A percentile compares a stretch with the other conserved stretches of the same genome.
Evolutionary conservation across 64 coral and sea anemone species (phyloP).

Genomic region (Montipora sp.): DNA sequence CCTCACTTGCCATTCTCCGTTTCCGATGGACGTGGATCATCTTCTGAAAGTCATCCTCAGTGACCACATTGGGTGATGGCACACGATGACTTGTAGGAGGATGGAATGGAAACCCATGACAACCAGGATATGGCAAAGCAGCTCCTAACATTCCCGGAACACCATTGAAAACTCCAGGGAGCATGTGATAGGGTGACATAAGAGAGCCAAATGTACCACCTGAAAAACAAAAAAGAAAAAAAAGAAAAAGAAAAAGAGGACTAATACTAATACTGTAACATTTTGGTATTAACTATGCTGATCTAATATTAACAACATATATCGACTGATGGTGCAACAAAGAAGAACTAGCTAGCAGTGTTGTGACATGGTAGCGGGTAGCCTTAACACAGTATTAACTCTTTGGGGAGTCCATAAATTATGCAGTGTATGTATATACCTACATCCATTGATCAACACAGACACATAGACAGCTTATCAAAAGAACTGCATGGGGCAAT

Average conservation of each 20-base stretch:
- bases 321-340: no score
- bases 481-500: no score
- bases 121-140: conserved; percentile 79
- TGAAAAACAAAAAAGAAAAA: not conserved
- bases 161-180: conserved; percentile 22
- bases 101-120: conserved; percentile 68
- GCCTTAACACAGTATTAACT: no score
- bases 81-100: conserved; percentile 41
- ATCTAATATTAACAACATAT: no score
- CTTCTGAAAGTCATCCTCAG: conserved; percentile 85
- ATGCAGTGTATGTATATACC: no score
- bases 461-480: no score
- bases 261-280: not conserved
- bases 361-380: no score
- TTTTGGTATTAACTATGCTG: no score
- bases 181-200: conserved; percentile 9
- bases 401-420: no score
- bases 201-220: conserved; percentile 1
- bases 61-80: conserved; percentile 59
- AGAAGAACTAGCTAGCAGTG: no score
- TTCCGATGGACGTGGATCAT: conserved; percentile 91
- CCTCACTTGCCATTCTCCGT: conserved; percentile 80
- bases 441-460: no score
- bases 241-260: not conserved
- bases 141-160: conserved; percentile 36